phyloP scores from a whole-genome alignment of 2,797 vertebrate species.

The Macropus fuliginosus region DNA sequence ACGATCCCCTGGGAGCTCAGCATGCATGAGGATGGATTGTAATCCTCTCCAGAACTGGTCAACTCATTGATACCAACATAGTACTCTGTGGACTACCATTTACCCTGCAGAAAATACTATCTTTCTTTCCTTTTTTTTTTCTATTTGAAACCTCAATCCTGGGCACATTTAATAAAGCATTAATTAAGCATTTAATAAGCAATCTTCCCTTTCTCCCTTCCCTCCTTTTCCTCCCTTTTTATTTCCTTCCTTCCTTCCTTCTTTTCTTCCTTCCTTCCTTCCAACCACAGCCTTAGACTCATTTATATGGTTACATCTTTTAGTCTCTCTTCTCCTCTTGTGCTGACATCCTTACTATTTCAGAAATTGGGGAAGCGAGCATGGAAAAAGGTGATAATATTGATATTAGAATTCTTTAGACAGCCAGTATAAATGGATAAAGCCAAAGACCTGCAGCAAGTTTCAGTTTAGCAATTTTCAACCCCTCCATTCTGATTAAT shows the following conservation, averaged over 20 bases:
- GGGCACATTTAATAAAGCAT: no score
- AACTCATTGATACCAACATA: slow-evolving; percentile 15
- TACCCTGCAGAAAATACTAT: no score
- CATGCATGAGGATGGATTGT: slow-evolving; percentile 5
- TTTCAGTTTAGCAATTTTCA: not conserved
- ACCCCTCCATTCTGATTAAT: not conserved
- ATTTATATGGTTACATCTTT: not conserved
- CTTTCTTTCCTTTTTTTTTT: no score
- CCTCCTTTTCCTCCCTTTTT: no score
- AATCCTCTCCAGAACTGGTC: slow-evolving; percentile 10
- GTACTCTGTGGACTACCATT: no score
- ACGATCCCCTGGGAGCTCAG: no score
- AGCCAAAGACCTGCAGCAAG: not conserved
- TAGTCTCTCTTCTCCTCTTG: not conserved
- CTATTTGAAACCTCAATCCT: no score
- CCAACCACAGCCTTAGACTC: not conserved
- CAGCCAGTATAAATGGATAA: not conserved
- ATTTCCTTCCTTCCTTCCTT: accelerated
- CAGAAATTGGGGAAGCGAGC: not conserved
- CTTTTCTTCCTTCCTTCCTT: no score
- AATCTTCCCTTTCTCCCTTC: no score
- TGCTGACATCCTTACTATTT: not conserved
- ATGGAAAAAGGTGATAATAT: not conserved
- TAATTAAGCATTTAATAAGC: no score
- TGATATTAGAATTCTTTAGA: slow-evolving; percentile 21